phyloP scores from a whole-genome alignment of 2,888 invertebrate species.

The Tyria jacobaeae region DNA sequence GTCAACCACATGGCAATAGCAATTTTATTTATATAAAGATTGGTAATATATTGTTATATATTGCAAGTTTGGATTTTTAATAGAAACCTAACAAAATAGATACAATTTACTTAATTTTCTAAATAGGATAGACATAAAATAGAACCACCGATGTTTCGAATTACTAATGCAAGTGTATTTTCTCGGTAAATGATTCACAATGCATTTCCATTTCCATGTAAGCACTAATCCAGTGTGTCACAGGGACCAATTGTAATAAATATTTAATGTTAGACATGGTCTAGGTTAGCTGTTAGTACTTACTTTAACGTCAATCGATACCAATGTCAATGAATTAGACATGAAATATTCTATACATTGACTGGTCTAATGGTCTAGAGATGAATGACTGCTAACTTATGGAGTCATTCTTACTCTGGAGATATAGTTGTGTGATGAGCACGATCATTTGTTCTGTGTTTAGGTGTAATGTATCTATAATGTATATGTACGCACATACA shows the following conservation, averaged over 20 bases:
- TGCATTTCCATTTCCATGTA: conserved; percentile 53
- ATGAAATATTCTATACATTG: conserved; percentile 3
- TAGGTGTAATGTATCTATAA: too few species aligned
- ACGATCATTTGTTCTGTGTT: too few species aligned
- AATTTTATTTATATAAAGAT: too few species aligned
- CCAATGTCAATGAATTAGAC: conserved; percentile 11
- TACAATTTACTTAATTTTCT: conserved; percentile 16
- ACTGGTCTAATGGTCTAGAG: too few species aligned
- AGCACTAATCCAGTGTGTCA: conserved; percentile 43
- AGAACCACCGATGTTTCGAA: conserved; percentile 17
- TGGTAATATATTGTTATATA: too few species aligned
- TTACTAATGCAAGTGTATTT: conserved; percentile 44
- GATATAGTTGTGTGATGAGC: too few species aligned
- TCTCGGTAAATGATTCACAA: conserved; percentile 56
- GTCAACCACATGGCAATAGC: too few species aligned
- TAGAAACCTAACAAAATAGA: conserved; percentile 18
- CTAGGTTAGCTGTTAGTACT: conserved; percentile 30
- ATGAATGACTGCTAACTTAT: too few species aligned
- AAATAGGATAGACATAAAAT: conserved; percentile 16
- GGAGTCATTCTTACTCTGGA: too few species aligned
- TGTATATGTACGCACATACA: too few species aligned
- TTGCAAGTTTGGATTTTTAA: too few species aligned
- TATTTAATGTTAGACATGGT: conserved; percentile 36
- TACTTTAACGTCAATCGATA: conserved; percentile 24
- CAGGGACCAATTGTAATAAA: conserved; percentile 36